These are phyloP conservation scores for Sclerurus mexicanus DNA, from an alignment of 2,113 vertebrate species.

Conservation along the genomic window DNA sequence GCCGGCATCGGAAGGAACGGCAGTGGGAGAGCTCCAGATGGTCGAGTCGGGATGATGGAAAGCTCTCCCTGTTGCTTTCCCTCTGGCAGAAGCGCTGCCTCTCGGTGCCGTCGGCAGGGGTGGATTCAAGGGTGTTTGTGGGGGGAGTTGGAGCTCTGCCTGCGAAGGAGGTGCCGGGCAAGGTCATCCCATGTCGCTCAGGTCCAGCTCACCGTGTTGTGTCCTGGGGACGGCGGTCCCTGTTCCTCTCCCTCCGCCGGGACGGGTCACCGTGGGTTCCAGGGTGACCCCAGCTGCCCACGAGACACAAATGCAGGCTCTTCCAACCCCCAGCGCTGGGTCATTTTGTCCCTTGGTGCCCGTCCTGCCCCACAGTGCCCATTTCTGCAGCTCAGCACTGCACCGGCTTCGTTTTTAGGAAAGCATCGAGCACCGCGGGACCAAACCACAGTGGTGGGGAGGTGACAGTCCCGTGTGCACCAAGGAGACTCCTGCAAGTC, in stretches of 20 bases:
- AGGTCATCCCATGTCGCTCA: background rate
- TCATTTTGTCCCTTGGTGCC: accelerated
- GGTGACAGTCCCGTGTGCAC: background rate
- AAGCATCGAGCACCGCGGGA: background rate
- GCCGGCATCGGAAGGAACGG: background rate
- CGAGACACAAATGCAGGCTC: too few relatives aligned
- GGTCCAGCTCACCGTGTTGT: background rate
- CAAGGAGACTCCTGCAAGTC: background rate
- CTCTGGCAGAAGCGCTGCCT: background rate
- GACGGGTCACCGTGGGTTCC: background rate
- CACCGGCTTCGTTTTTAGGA: background rate
- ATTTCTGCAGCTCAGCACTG: background rate
- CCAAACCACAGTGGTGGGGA: background rate
- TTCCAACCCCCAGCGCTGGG: background rate
- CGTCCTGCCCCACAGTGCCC: background rate
- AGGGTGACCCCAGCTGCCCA: background rate
- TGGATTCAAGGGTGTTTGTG: background rate
- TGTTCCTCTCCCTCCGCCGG: background rate
- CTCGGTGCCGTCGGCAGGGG: background rate
- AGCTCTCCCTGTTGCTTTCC: background rate
- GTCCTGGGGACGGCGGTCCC: background rate
- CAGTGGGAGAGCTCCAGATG: constrained; percentile 31
- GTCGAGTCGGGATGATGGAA: background rate
- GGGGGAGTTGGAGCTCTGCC: background rate
- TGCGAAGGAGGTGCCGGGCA: background rate